Conservation (phyloP, 2,113 vertebrate genomes). For the Catharus fuscescens region DNA sequence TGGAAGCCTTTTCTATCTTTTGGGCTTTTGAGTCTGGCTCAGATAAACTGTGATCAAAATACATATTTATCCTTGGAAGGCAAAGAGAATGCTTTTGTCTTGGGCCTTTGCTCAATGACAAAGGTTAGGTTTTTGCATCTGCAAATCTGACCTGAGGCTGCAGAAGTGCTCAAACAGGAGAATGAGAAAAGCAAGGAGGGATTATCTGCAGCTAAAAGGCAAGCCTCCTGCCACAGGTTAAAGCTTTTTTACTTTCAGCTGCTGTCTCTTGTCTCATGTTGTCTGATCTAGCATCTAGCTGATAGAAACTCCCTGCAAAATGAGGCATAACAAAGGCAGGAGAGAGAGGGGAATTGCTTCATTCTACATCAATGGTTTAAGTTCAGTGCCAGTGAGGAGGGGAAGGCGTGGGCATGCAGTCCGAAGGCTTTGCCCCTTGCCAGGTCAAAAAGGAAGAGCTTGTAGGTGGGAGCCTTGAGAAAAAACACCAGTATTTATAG, state of each 20-base stretch:
- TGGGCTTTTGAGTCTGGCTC: neutral
- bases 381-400: neutral
- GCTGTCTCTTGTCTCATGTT: conserved; percentile 2
- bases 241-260: conserved; percentile 31
- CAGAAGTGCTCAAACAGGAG: neutral
- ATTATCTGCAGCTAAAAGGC: conserved; percentile 13
- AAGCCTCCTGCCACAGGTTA: neutral
- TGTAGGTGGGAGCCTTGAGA: neutral
- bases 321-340: neutral
- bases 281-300: conserved; percentile 3
- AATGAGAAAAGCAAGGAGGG: neutral
- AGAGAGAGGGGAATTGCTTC: neutral
- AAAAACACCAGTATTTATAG: neutral
- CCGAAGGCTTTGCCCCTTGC: neutral
- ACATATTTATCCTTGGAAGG: neutral
- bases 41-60: neutral
- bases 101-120: neutral
- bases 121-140: conserved; percentile 11
- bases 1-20: neutral
- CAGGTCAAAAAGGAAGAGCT: neutral
- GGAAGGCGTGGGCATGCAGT: accelerated
- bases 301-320: neutral
- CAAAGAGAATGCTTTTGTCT: neutral
- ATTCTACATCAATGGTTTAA: neutral
- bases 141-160: conserved; percentile 11